These are phyloP conservation scores for Cyrtonyx montezumae DNA, from an alignment of 2,113 vertebrate species.

Conservation along the genomic window DNA sequence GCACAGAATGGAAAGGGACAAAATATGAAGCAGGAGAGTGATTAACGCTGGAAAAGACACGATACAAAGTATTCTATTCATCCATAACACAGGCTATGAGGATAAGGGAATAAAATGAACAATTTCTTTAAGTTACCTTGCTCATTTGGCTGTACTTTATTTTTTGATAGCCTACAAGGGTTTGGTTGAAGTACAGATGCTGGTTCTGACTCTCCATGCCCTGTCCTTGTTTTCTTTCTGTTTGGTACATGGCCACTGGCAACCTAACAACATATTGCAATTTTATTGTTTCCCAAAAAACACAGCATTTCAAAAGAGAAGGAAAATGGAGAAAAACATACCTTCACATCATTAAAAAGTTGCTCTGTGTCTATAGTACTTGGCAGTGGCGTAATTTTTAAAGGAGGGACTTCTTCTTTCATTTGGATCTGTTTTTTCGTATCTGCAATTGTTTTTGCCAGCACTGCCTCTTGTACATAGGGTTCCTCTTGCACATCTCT, in stretches of 20 bases:
- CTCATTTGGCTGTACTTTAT: constrained; percentile 61
- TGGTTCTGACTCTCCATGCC: constrained; percentile 76
- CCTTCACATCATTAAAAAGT: constrained; percentile 73
- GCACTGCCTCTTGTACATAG: constrained; percentile 49
- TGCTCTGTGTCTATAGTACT: constrained; percentile 62
- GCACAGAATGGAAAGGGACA: not conserved
- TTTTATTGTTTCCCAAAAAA: constrained; percentile 51
- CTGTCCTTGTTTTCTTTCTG: constrained; percentile 73
- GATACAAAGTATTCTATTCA: not conserved
- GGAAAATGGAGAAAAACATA: constrained; percentile 42
- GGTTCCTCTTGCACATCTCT: constrained; percentile 61
- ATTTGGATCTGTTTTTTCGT: constrained; percentile 57
- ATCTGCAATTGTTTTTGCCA: constrained; percentile 59
- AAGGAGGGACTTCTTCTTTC: constrained; percentile 72
- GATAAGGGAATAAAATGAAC: not conserved
- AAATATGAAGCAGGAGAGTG: not conserved
- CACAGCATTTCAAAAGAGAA: not conserved
- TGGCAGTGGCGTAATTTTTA: constrained; percentile 60
- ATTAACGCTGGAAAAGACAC: not conserved
- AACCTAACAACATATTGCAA: constrained; percentile 72
- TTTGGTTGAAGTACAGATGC: constrained; percentile 87
- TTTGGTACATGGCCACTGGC: constrained; percentile 70
- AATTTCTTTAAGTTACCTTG: constrained; percentile 72
- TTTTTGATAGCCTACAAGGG: constrained; percentile 77
- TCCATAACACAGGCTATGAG: not conserved